Conservation (phyloP, 2,113 vertebrate genomes). For the Pseudopodoces humilis region DNA sequence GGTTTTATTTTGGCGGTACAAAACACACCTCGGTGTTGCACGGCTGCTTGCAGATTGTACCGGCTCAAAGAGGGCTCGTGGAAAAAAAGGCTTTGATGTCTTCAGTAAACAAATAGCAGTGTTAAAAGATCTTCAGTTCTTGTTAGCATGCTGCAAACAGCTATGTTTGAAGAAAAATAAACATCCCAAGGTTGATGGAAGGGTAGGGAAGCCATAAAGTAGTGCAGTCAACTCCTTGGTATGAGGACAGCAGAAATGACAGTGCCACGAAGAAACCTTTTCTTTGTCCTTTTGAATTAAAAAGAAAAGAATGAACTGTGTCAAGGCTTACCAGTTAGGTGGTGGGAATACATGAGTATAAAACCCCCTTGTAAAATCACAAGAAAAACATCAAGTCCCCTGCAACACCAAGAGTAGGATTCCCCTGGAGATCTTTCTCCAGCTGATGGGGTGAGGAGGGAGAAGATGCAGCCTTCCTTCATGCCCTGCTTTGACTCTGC, state of each 20-base stretch:
- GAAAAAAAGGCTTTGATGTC: conserved; percentile 32
- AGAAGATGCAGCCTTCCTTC: background rate
- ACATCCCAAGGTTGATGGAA: conserved; percentile 38
- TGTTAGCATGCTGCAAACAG: conserved; percentile 32
- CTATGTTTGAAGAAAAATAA: conserved; percentile 42
- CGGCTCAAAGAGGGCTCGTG: background rate
- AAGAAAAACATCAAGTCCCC: background rate
- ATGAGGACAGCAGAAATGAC: background rate
- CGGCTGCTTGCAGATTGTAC: background rate
- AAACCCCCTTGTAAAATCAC: background rate
- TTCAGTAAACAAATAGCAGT: conserved; percentile 39
- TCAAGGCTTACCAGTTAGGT: background rate
- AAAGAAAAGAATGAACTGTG: background rate
- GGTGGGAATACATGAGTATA: background rate
- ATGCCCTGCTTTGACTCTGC: accelerated
- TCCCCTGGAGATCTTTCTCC: background rate
- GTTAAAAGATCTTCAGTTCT: conserved; percentile 40
- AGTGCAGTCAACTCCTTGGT: background rate
- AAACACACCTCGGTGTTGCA: background rate
- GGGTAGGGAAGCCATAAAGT: conserved; percentile 6
- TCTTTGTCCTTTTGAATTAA: background rate
- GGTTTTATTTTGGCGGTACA: background rate
- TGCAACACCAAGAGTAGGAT: background rate
- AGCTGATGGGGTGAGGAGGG: accelerated
- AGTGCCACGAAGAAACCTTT: background rate